Conservation (phyloP, 1,140 invertebrate species). For the Oreohelix idahoensis region DNA sequence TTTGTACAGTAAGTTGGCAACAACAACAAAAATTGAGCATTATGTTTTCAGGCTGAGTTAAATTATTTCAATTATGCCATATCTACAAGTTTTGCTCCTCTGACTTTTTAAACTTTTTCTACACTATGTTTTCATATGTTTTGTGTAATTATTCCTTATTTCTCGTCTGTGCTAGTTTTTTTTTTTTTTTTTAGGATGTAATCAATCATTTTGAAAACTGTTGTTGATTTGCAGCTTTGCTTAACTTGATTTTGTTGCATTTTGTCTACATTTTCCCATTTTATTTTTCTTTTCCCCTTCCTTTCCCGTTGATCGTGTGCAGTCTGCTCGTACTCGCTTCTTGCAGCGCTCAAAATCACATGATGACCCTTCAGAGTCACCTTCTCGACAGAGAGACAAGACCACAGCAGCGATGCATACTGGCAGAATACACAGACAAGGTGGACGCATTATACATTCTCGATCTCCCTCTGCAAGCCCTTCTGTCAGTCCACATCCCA, state of each 20-base stretch:
- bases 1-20: too few relatives aligned
- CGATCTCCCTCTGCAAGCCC: constrained; percentile 61
- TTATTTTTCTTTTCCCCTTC: constrained; percentile 17
- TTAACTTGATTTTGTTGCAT: constrained; percentile 17
- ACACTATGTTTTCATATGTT: too few relatives aligned
- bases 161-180: neutral
- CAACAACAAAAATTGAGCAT: too few relatives aligned
- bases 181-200: too few relatives aligned
- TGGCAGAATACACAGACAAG: constrained; percentile 37
- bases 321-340: constrained; percentile 62
- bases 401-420: constrained; percentile 32
- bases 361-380: constrained; percentile 65
- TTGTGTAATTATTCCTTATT: neutral
- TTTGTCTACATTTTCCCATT: constrained; percentile 1
- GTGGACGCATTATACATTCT: constrained; percentile 54
- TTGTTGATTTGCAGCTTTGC: neutral
- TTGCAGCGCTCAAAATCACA: constrained; percentile 71
- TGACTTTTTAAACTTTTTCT: too few relatives aligned
- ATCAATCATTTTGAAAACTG: neutral
- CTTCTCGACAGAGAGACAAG: constrained; percentile 57
- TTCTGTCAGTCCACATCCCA: constrained; percentile 42
- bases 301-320: constrained; percentile 24
- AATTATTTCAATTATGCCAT: too few relatives aligned
- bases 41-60: too few relatives aligned
- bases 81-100: too few relatives aligned